Conservation (phyloP, 2,113 vertebrate species). For the Sinocyclocheilus maitianheensis region DNA sequence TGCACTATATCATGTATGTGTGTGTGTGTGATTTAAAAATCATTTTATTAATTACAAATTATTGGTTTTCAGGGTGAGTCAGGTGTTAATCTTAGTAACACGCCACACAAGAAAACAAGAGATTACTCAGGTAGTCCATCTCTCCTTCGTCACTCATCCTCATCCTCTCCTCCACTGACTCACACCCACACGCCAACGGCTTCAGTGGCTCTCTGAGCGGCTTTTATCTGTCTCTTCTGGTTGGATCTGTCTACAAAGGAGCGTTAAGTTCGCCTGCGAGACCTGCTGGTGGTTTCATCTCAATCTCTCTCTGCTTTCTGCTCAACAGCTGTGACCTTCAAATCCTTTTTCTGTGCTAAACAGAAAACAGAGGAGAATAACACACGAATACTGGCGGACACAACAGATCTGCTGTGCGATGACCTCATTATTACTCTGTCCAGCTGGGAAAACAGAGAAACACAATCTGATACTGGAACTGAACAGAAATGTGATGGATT, state of each 20-base stretch:
- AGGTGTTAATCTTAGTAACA: too few relatives aligned
- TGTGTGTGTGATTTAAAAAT: too few relatives aligned
- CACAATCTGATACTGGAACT: background rate
- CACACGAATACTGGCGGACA: background rate
- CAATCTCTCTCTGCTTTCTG: background rate
- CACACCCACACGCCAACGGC: too few relatives aligned
- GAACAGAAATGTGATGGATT: background rate
- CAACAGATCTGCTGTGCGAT: background rate
- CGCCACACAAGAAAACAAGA: too few relatives aligned
- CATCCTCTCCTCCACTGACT: too few relatives aligned
- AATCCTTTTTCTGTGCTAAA: slow-evolving; percentile 3
- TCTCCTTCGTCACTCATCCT: too few relatives aligned
- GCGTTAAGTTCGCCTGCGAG: background rate
- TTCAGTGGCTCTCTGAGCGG: too few relatives aligned
- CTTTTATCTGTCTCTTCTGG: background rate
- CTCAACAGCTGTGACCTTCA: slow-evolving; percentile 51
- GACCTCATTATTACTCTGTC: background rate
- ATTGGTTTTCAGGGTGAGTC: too few relatives aligned
- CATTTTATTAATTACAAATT: too few relatives aligned
- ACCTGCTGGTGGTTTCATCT: background rate
- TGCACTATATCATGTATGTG: too few relatives aligned
- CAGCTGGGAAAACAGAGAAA: background rate
- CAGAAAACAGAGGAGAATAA: slow-evolving; percentile 4
- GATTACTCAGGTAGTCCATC: too few relatives aligned
- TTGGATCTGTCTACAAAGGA: slow-evolving; percentile 8